Conservation (phyloP, 2,888 invertebrate genomes). For the Hirtodrosophila alboralis region DNA sequence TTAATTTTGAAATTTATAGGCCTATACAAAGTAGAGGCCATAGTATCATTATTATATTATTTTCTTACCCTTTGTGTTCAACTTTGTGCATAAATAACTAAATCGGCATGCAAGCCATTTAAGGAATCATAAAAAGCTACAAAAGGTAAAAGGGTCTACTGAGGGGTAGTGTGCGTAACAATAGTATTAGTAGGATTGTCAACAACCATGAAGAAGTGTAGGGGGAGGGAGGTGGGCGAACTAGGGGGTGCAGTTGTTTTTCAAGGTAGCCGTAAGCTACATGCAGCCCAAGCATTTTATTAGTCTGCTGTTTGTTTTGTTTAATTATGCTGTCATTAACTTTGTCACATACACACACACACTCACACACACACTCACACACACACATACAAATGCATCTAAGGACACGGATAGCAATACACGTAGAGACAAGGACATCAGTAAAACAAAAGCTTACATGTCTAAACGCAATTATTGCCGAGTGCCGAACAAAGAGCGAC, state of each 20-base stretch:
- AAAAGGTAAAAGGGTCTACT: too few species aligned
- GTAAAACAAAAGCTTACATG: constrained; percentile 70
- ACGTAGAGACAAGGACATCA: constrained; percentile 25
- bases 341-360: constrained; percentile 50
- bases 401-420: neutral
- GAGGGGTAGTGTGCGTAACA: too few species aligned
- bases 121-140: constrained; percentile 8
- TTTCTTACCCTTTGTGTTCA: constrained; percentile 40
- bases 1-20: constrained; percentile 50
- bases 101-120: constrained; percentile 31
- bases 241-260: constrained; percentile 18
- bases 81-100: constrained; percentile 56
- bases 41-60: constrained; percentile 1
- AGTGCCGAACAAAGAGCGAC: constrained; percentile 44
- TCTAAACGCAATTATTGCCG: constrained; percentile 72
- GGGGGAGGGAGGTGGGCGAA: neutral
- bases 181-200: too few species aligned
- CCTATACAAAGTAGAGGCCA: neutral
- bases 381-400: constrained; percentile 23
- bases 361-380: constrained; percentile 7
- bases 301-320: constrained; percentile 74
- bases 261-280: constrained; percentile 49
- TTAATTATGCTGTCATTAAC: constrained; percentile 78
- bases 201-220: too few species aligned
- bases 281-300: constrained; percentile 65